A percentile compares a stretch with the other conserved stretches of the same genome.
phyloP scores from a whole-genome alignment of 2,113 vertebrate genomes.

The Colaptes auratus region DNA sequence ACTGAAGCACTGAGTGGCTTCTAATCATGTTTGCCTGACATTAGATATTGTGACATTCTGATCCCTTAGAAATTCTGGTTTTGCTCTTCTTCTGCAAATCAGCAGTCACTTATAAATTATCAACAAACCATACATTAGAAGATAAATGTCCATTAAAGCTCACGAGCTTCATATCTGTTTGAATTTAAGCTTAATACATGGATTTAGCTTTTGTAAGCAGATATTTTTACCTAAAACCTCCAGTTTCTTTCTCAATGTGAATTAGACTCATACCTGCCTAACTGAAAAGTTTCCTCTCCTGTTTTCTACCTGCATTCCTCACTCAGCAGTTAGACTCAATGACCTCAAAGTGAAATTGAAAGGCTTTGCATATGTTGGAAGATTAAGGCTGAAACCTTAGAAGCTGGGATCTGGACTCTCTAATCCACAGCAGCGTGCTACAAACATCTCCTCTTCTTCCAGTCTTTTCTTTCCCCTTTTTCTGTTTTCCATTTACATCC shows the following conservation, averaged over 20 bases:
- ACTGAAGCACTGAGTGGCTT: not conserved
- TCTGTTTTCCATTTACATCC: not conserved
- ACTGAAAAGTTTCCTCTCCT: not conserved
- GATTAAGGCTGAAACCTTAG: slow-evolving; percentile 54
- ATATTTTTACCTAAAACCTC: not conserved
- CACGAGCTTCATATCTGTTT: not conserved
- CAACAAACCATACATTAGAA: not conserved
- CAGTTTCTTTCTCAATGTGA: not conserved
- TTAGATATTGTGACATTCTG: not conserved
- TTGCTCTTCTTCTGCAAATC: not conserved
- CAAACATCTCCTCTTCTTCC: slow-evolving; percentile 6
- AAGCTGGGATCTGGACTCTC: slow-evolving; percentile 17
- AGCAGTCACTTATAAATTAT: not conserved
- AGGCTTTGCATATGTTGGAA: slow-evolving; percentile 36
- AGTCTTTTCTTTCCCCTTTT: not conserved
- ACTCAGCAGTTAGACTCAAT: not conserved
- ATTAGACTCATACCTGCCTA: not conserved
- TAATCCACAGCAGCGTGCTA: slow-evolving; percentile 35
- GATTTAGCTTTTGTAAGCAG: not conserved
- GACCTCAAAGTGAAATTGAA: slow-evolving; percentile 48
- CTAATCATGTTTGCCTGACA: not conserved
- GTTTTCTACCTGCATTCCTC: not conserved
- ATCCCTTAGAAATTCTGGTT: not conserved
- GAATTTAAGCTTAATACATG: not conserved
- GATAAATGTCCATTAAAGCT: not conserved